Conservation (phyloP, 2,888 invertebrate genomes). For the Marronus borbonicus region DNA sequence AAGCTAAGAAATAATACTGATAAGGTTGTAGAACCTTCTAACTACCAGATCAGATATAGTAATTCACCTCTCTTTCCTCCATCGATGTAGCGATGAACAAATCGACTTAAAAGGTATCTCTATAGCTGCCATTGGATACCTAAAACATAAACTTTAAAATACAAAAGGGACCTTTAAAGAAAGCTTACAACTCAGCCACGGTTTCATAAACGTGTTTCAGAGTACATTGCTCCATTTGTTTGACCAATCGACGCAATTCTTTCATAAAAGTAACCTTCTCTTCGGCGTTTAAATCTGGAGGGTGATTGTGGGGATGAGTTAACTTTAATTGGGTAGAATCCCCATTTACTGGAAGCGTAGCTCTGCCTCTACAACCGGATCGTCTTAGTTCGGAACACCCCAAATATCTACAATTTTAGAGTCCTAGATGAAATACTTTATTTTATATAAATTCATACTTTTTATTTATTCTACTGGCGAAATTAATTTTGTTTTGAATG, state of each 20-base stretch:
- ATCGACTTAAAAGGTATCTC: slow-evolving; percentile 63
- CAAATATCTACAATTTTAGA: slow-evolving; percentile 60
- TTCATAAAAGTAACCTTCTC: slow-evolving; percentile 63
- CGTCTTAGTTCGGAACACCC: slow-evolving; percentile 65
- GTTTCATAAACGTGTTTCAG: slow-evolving; percentile 64
- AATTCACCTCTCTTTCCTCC: slow-evolving; percentile 57
- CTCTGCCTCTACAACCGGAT: slow-evolving; percentile 64
- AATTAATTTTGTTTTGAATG: neutral
- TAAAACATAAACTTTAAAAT: slow-evolving; percentile 55
- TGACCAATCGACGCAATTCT: slow-evolving; percentile 61
- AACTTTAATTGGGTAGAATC: slow-evolving; percentile 59
- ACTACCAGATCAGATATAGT: too few species aligned
- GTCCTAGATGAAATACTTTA: too few species aligned
- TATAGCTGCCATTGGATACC: slow-evolving; percentile 63
- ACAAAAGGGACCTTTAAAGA: neutral
- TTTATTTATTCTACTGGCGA: too few species aligned
- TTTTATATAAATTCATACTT: too few species aligned
- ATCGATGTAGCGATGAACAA: slow-evolving; percentile 65
- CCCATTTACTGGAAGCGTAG: slow-evolving; percentile 63
- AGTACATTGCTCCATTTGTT: slow-evolving; percentile 47
- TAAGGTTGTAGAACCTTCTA: too few species aligned
- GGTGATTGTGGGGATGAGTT: slow-evolving; percentile 65
- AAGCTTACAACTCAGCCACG: slow-evolving; percentile 63
- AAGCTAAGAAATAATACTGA: too few species aligned
- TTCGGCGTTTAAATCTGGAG: slow-evolving; percentile 63